phyloP scores from a whole-genome alignment of 2,888 invertebrate species.

The Phragmatobia fuliginosa region DNA sequence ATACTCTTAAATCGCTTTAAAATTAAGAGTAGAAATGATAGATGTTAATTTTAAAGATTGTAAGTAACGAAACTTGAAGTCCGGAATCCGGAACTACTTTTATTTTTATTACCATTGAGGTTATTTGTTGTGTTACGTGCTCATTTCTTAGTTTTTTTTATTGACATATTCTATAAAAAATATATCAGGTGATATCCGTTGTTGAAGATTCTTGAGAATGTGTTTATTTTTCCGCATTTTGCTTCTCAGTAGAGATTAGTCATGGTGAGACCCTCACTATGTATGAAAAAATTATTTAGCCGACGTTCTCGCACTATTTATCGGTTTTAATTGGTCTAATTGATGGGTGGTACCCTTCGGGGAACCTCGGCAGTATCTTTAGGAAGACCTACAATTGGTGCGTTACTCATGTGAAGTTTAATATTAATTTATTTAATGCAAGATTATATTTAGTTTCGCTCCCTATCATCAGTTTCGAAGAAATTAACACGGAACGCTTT shows the following conservation, averaged over 20 bases:
- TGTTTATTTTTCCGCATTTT: conserved; percentile 51
- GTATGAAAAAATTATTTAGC: conserved; percentile 53
- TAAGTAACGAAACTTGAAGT: conserved; percentile 74
- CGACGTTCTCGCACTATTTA: conserved; percentile 59
- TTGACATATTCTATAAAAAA: conserved; percentile 59
- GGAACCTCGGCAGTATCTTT: conserved; percentile 60
- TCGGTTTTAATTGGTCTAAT: conserved; percentile 75
- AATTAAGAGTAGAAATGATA: conserved; percentile 83
- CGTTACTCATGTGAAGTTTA: conserved; percentile 51
- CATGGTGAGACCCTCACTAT: conserved; percentile 45
- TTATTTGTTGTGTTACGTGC: conserved; percentile 56
- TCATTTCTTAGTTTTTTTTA: conserved; percentile 31
- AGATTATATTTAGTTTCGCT: neutral
- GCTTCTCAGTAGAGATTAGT: conserved; percentile 54
- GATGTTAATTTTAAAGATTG: conserved; percentile 78
- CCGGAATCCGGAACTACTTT: conserved; percentile 78
- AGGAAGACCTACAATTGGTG: conserved; percentile 37
- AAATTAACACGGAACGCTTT: neutral
- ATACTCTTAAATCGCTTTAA: conserved; percentile 78
- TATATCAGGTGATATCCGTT: conserved; percentile 56
- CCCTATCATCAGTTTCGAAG: neutral
- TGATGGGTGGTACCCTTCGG: conserved; percentile 73
- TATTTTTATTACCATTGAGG: conserved; percentile 62
- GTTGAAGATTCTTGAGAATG: conserved; percentile 43
- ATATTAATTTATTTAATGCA: conserved; percentile 13